Percentiles rank a stretch among this genome's conserved stretches.
Conservation (phyloP, 1,140 invertebrate genomes). For the Cataglyphis hispanica region DNA sequence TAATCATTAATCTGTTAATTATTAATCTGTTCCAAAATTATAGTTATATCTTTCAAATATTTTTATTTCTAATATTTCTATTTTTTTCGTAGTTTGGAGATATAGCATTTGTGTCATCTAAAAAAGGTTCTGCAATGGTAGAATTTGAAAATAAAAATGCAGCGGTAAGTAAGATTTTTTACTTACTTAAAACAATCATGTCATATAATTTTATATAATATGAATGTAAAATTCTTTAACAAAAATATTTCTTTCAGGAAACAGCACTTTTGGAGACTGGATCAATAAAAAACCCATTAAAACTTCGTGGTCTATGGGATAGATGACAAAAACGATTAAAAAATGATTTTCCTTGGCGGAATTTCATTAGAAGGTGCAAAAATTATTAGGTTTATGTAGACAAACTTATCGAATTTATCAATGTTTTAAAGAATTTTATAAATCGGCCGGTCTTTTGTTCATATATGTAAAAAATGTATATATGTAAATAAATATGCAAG, state of each 20-base stretch:
- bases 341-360: too few species aligned
- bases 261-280: constrained; percentile 91
- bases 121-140: constrained; percentile 93
- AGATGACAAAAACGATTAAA: constrained; percentile 38
- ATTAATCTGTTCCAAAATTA: background rate
- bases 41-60: background rate
- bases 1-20: too few species aligned
- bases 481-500: too few species aligned
- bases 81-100: constrained; percentile 90
- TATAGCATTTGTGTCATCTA: constrained; percentile 90
- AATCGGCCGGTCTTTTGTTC: too few species aligned
- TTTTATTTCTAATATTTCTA: constrained; percentile 64
- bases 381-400: too few species aligned
- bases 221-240: constrained; percentile 66
- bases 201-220: background rate
- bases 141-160: constrained; percentile 91
- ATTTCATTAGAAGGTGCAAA: too few species aligned
- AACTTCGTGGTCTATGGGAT: constrained; percentile 78
- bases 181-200: background rate
- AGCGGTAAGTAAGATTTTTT: constrained; percentile 85
- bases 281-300: constrained; percentile 83
- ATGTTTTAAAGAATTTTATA: too few species aligned
- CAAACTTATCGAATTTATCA: too few species aligned
- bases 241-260: constrained; percentile 85
- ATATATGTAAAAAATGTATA: too few species aligned